Base-by-base conservation (phyloP, 2,888 invertebrate species). In the Pseudococcus viburni region DNA sequence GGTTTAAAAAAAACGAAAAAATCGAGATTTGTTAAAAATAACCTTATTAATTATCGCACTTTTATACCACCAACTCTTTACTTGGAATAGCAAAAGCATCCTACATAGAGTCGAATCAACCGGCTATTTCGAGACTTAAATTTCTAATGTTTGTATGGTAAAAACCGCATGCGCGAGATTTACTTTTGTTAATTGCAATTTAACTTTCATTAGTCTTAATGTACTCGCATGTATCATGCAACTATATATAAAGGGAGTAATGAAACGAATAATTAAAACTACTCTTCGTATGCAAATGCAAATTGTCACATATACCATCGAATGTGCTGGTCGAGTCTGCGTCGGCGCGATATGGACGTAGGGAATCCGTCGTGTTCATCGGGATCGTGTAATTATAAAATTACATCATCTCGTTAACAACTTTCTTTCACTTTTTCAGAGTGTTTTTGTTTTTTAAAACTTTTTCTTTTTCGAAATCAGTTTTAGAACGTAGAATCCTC, bases 131-230 rank as follows among this genome's bases (percentile, higher is more conserved):
- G 68, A 73, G 68, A 26, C 68, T 59, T 59, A 19, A 73, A 73
- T 73, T 73, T 26, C 11, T 11, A 73, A 73, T 59, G 59, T n/a
- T 3, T 33, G 26, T 33, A 19, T 19, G 59, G 68, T 73, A 33
- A 33, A 73, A 73, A 73, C 22, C 33, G 33, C 68, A 73, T 33
- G 68, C 68, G 68, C 68, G 33, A 73, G 68, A 73, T 73, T 73
- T 73, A 73, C 68, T 73, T 73, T 73, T 33, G 68, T 73, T 33
- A 73, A 73, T 73, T 73, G 33, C 68, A 73, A 73, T 33, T 73
- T 33, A 73, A 73, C 33, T 73, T 73, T 73, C 68, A 73, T 73
- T 73, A 26, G 68, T 22, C 5, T 73, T 26, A 73, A 73, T 33
- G 68, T 73, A 73, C 68, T 22, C 68, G 15, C 68, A 73, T 73